phyloP scores from a whole-genome alignment of 2,113 vertebrate species.

The Syngnathus floridae region DNA sequence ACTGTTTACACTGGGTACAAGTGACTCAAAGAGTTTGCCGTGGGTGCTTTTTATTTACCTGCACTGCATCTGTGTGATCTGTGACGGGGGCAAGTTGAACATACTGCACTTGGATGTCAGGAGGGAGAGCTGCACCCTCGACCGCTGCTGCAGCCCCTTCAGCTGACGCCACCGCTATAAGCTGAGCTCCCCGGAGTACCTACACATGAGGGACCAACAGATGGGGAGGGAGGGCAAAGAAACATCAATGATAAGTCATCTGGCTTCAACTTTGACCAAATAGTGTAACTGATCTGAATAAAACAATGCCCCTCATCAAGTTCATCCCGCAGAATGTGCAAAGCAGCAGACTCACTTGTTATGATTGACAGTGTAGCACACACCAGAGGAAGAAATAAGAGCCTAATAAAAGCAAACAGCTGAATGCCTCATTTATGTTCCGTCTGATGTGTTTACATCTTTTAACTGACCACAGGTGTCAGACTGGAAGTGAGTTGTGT shows the following conservation, averaged over 20 bases:
- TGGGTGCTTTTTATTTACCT: constrained; percentile 68
- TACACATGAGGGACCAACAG: constrained; percentile 28
- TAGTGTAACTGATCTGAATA: not conserved
- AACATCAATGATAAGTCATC: not conserved
- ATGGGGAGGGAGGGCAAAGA: constrained; percentile 1
- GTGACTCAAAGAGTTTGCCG: constrained; percentile 11
- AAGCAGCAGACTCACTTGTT: constrained; percentile 12
- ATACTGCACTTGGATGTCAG: constrained; percentile 96
- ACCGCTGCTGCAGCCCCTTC: constrained; percentile 79
- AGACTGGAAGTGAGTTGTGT: constrained; percentile 16
- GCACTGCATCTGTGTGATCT: constrained; percentile 78
- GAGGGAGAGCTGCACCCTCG: constrained; percentile 84
- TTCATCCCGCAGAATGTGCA: constrained; percentile 16
- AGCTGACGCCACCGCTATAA: constrained; percentile 92
- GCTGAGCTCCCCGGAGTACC: constrained; percentile 91
- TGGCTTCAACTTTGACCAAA: not conserved
- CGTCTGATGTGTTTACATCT: constrained; percentile 38
- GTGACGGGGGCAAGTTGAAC: constrained; percentile 90
- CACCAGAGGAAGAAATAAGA: constrained; percentile 16
- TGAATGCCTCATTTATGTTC: constrained; percentile 23
- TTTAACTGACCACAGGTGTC: constrained; percentile 33
- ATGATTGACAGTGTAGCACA: constrained; percentile 8
- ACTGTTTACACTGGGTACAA: constrained; percentile 8
- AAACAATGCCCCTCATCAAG: not conserved
- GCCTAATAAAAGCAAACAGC: constrained; percentile 34